These are phyloP conservation scores for Dromas ardeola DNA, from an alignment of 2,113 vertebrate species.

Conservation along the genomic window DNA sequence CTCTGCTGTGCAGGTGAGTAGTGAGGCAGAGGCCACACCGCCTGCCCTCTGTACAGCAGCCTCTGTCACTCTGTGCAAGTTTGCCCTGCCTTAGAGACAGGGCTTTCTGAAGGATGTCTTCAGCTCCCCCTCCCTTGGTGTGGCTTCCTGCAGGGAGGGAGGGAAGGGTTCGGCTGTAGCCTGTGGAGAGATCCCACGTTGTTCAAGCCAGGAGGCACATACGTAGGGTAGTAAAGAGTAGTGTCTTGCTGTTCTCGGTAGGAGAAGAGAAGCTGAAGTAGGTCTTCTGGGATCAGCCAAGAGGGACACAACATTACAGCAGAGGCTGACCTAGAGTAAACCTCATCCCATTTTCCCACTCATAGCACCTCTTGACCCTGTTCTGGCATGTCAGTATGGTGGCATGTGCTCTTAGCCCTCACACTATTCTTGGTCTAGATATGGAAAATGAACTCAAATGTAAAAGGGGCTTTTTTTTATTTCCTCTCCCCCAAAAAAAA, in stretches of 20 bases:
- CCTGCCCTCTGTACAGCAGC: neutral
- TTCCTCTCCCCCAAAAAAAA: neutral
- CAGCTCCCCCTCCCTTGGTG: neutral
- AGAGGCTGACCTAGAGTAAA: neutral
- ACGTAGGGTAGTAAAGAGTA: neutral
- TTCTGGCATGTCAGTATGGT: neutral
- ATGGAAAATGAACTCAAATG: neutral
- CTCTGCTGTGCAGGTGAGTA: neutral
- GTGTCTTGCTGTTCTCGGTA: neutral
- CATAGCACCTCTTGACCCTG: neutral
- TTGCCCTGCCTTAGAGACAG: neutral
- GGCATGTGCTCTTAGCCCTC: neutral
- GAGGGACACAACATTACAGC: neutral
- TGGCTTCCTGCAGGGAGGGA: neutral
- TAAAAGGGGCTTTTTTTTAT: neutral
- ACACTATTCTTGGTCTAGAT: neutral
- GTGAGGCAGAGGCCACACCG: neutral
- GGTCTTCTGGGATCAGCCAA: neutral
- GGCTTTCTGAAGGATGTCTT: neutral
- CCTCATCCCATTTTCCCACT: neutral
- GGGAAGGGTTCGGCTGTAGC: accelerated
- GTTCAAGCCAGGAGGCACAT: neutral
- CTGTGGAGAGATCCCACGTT: accelerated
- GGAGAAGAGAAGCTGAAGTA: neutral
- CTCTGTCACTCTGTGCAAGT: neutral